A percentile compares a stretch with the other conserved stretches of the same genome.
Conservation (phyloP, 2,113 vertebrate species). For the Toxotes jaculatrix region DNA sequence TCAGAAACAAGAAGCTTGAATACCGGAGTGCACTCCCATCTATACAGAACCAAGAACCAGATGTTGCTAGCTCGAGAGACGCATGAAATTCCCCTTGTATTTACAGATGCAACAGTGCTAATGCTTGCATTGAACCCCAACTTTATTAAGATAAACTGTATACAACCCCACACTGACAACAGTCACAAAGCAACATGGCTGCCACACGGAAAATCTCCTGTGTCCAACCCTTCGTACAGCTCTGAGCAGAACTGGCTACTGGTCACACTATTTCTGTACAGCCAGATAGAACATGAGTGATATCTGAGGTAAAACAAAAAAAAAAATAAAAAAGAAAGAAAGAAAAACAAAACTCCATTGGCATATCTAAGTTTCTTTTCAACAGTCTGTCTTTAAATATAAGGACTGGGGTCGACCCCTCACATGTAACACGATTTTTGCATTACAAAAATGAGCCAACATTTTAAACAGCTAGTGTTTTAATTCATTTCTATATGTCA, state of each 20-base stretch:
- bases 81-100: neutral
- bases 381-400: constrained; percentile 11
- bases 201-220: constrained; percentile 8
- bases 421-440: neutral
- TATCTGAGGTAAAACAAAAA: constrained; percentile 35
- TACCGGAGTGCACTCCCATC: too few species aligned
- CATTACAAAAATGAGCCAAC: constrained; percentile 2
- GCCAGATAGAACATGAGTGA: neutral
- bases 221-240: constrained; percentile 8
- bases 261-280: constrained; percentile 13
- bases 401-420: constrained; percentile 10
- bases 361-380: constrained; percentile 13
- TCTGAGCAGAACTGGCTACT: constrained; percentile 27
- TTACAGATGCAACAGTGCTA: neutral
- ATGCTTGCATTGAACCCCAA: constrained; percentile 36
- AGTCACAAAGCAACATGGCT: constrained; percentile 37
- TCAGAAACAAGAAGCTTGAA: too few species aligned
- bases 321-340: neutral
- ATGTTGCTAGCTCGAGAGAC: neutral
- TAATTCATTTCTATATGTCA: neutral
- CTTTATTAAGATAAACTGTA: constrained; percentile 62
- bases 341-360: constrained; percentile 2
- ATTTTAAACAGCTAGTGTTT: neutral
- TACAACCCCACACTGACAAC: constrained; percentile 16
- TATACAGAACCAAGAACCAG: neutral